Evolutionary conservation across 2,113 vertebrate species (phyloP).

Genomic region (Hyaena hyaena): DNA sequence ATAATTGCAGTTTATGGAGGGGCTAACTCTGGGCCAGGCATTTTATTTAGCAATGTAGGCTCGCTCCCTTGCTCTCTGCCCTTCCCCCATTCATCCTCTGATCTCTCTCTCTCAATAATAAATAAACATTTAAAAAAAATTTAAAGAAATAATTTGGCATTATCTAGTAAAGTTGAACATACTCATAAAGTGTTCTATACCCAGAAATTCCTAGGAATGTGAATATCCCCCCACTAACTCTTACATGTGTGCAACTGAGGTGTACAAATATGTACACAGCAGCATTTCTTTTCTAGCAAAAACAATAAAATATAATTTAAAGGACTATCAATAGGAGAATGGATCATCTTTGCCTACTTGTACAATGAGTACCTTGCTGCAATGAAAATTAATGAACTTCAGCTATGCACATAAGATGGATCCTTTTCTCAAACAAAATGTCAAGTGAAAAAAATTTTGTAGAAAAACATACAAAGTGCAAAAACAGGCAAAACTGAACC

Average conservation of each 20-base stretch:
- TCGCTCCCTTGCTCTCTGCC: too few species aligned
- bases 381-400: not conserved
- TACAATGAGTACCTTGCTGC: not conserved
- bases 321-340: not conserved
- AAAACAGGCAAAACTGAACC: not conserved
- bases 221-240: not conserved
- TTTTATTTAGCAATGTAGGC: not conserved
- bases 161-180: not conserved
- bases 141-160: not conserved
- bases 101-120: too few species aligned
- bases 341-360: not conserved
- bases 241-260: not conserved
- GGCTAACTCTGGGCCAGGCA: not conserved
- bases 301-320: not conserved
- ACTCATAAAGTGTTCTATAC: not conserved
- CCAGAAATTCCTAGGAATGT: not conserved
- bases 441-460: not conserved
- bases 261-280: not conserved
- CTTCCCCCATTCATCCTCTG: too few species aligned
- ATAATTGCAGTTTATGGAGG: not conserved
- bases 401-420: not conserved
- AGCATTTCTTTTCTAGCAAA: not conserved
- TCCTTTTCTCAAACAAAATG: not conserved
- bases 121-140: too few species aligned
- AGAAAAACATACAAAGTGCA: not conserved